phyloP scores from a whole-genome alignment of 2,888 invertebrate species.

The Criorhina ranunculi region DNA sequence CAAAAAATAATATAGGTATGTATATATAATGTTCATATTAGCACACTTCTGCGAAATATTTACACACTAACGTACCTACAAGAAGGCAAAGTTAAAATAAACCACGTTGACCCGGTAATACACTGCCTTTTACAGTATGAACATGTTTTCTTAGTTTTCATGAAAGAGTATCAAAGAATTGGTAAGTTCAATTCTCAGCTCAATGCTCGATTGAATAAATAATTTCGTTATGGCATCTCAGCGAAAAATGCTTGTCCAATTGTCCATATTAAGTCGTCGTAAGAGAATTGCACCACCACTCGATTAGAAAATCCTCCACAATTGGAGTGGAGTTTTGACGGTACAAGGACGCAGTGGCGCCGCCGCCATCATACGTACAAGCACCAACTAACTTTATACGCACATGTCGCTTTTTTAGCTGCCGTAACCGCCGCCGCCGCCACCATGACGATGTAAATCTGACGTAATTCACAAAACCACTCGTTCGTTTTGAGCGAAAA shows the following conservation, averaged over 20 bases:
- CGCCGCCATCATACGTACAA: constrained; percentile 48
- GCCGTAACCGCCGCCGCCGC: background rate
- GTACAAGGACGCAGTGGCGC: constrained; percentile 76
- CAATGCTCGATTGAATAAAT: constrained; percentile 60
- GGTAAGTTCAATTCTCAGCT: constrained; percentile 60
- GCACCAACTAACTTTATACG: constrained; percentile 37
- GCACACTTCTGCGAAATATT: background rate
- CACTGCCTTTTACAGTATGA: constrained; percentile 59
- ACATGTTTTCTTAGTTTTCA: constrained; percentile 54
- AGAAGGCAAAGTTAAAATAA: background rate
- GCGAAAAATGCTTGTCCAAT: constrained; percentile 68
- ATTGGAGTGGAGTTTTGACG: constrained; percentile 74
- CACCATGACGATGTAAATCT: constrained; percentile 56
- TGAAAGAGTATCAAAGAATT: constrained; percentile 50
- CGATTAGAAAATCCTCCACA: constrained; percentile 76
- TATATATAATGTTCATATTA: background rate
- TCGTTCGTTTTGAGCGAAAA: constrained; percentile 56
- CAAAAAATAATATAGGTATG: too few species aligned
- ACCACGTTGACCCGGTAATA: constrained; percentile 60
- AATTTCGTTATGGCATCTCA: constrained; percentile 68
- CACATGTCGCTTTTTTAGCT: constrained; percentile 33
- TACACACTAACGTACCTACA: background rate
- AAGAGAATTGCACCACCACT: constrained; percentile 70
- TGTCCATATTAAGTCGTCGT: constrained; percentile 74
- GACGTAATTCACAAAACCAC: constrained; percentile 64